Base-by-base conservation (phyloP, 2,888 invertebrate genomes). In the Rutpela maculata region DNA sequence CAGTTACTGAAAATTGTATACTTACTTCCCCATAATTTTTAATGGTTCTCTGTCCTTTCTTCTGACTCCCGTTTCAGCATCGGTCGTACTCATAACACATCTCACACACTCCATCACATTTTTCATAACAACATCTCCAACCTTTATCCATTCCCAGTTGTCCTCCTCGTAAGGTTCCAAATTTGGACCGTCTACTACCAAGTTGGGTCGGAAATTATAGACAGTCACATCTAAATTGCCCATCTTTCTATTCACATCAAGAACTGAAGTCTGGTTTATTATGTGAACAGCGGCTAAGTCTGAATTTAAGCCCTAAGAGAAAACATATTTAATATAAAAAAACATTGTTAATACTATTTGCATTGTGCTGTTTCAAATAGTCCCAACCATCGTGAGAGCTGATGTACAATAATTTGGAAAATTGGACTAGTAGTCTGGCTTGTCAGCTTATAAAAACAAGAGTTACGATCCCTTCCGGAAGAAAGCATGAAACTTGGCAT, bases 141-240 rank as follows among this genome's bases (percentile, higher is more conserved):
- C 91, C 85, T 90, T 91, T n/a, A 93, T 87, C 90, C 91, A 92
- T 26, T 90, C 88, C 92, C 92, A 93, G 17, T 88, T 82, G 78
- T 93, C 92, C 87, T 93, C 92, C 6, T 85, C 89, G 81, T 89
- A 92, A 1, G 91, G 85, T 66, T 78, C 68, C 10, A 86, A 74
- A 35, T 87, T 82, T 17, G 86, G 85, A 18, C 90, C 91, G 19
- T 90, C 88, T 1, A 93, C 87, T 0, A 92, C 84, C 68, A 93
- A 90, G 84, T 92, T 93, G 7, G 93, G 92, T 74, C 93, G 88
- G 85, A 93, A 93, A 84, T 91, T 90, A 35, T 89, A 82, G 15
- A 88, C 85, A 11, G 89, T 85, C 3, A 92, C 88, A 9, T 83
- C 85, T 12, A 85, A 84, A 12, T 79, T 81, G 0, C 87, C 86